Conservation (phyloP, 2,888 invertebrate species). For the Drosophila rellima region DNA sequence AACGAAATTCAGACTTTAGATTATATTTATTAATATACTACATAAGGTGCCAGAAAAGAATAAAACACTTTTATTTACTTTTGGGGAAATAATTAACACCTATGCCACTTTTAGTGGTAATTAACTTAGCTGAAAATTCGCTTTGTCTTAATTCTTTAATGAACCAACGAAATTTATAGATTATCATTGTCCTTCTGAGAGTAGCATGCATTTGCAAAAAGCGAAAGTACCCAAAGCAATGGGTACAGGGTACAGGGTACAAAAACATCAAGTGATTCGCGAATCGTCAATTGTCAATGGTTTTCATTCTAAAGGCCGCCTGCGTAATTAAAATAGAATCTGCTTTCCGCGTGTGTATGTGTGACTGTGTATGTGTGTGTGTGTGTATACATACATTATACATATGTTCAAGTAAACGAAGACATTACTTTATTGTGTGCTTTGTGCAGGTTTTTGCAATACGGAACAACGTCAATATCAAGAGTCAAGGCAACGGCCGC, state of each 20-base stretch:
- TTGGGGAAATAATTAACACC: too few species aligned
- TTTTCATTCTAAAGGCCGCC: slow-evolving; percentile 67
- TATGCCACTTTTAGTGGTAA: too few species aligned
- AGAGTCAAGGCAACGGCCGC: slow-evolving; percentile 71
- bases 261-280: slow-evolving; percentile 51
- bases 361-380: slow-evolving; percentile 15
- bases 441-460: slow-evolving; percentile 57
- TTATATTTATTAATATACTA: too few species aligned
- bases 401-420: slow-evolving; percentile 11
- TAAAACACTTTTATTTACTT: too few species aligned
- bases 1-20: background rate
- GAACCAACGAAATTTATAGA: too few species aligned
- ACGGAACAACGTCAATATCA: slow-evolving; percentile 62
- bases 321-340: slow-evolving; percentile 72
- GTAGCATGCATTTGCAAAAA: background rate
- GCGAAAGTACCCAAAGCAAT: background rate
- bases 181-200: background rate
- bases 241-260: slow-evolving; percentile 5
- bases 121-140: too few species aligned
- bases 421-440: slow-evolving; percentile 35
- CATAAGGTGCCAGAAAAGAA: background rate
- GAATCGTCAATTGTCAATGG: slow-evolving; percentile 71
- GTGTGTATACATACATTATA: slow-evolving; percentile 14
- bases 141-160: too few species aligned
- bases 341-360: slow-evolving; percentile 11